Evolutionary conservation across 2,888 invertebrate genomes (phyloP), one percentile per base, ranked within the genome.

Genomic region (Cantharis rufa): DNA sequence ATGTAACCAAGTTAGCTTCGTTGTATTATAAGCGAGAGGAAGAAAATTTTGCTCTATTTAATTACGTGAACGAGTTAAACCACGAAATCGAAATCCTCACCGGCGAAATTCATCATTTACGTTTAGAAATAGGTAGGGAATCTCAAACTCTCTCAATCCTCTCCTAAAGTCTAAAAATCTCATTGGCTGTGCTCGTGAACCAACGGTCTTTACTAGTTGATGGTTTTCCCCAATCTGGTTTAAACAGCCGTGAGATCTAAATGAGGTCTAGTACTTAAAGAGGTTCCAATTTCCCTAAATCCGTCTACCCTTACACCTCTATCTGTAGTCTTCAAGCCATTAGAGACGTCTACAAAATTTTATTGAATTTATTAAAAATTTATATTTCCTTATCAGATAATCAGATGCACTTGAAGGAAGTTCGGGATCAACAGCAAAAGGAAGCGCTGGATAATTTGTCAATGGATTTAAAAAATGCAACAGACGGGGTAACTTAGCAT

Each of bases 31-130:
- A 94, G 61, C 93, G 95, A 78, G 97, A 97, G 85, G 96, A 96
- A 82, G 95, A 96, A 86, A 98, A 97, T 89, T 97, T 97, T 86
- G 96, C 97, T 0, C 90, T 96, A 0, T 98, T 97, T 86, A 96
- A 94, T 88, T 97, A 96, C 85, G 95, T 97, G 48, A 97, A 96
- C 86, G 96, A 97, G 85, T 90, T 97, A 75, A 96, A 97, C 87
- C 94, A 93, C 68, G 95, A 96, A 86, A 90, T 96, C 74, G 95
- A 96, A 86, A 90, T 91, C 62, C 86, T 95, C 3, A 93, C 93
- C 81, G 93, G 94, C 80, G 91, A 91, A 72, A 93, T 95, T 0
- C 90, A 90, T 70, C 90, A 91, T 80, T 86, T 95, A 10, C 90
- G 91, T 61, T 86, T 89, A 18, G 92, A 91, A 81, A 94, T 95